Conservation (phyloP, 2,797 vertebrate species). For the Coendou prehensilis region DNA sequence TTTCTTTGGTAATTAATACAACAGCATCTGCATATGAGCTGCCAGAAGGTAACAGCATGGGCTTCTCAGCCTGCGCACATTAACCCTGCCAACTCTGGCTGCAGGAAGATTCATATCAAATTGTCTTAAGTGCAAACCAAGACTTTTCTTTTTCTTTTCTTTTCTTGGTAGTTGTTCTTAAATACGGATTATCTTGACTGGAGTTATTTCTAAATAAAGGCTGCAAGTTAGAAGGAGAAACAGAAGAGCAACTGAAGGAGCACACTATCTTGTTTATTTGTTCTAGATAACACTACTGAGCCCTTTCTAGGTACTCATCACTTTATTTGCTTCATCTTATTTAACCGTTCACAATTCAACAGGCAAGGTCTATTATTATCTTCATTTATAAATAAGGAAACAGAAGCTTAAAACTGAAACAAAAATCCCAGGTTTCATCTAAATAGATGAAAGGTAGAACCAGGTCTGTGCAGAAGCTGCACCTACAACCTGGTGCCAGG, state of each 20-base stretch:
- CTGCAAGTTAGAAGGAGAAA: background rate
- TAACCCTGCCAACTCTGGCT: conserved; percentile 70
- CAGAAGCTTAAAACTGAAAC: background rate
- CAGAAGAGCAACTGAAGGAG: background rate
- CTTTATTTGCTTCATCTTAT: conserved; percentile 34
- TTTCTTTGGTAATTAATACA: conserved; percentile 81
- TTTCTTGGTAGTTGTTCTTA: conserved; percentile 27
- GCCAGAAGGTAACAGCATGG: conserved; percentile 74
- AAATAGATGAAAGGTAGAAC: background rate
- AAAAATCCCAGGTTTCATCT: background rate
- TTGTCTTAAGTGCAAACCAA: conserved; percentile 26
- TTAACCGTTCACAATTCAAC: background rate
- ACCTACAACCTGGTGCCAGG: background rate
- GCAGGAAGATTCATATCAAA: conserved; percentile 47
- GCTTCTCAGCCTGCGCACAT: conserved; percentile 53
- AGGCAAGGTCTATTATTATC: background rate
- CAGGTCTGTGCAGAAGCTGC: background rate
- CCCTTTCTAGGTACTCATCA: background rate
- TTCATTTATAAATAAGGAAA: conserved; percentile 27
- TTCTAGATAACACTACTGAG: background rate
- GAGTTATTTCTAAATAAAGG: conserved; percentile 57
- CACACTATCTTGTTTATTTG: background rate
- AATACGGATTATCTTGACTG: conserved; percentile 38
- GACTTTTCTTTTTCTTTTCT: background rate
- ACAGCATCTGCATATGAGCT: conserved; percentile 71